A percentile compares a stretch with the other conserved stretches of the same genome.
Evolutionary conservation across 2,797 vertebrate genomes (phyloP).

Genomic region (Synaphobranchus kaupii): DNA sequence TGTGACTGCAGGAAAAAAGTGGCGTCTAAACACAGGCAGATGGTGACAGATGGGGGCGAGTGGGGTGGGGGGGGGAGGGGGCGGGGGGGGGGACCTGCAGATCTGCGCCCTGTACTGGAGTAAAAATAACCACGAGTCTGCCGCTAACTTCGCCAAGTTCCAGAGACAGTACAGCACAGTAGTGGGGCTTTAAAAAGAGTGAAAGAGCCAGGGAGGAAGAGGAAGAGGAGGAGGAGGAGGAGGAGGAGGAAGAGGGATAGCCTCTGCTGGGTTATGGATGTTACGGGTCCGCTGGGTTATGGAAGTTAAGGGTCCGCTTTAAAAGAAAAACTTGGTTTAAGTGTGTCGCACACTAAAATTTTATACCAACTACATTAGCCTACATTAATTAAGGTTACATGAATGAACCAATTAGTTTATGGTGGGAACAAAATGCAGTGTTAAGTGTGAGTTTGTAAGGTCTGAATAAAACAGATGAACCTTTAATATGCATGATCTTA

Average conservation of each 20-base stretch:
- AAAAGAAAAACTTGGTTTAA: too few species aligned
- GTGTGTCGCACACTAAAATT: too few species aligned
- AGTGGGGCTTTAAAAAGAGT: slow-evolving; percentile 70
- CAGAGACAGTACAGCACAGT: slow-evolving; percentile 85
- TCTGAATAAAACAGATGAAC: not conserved
- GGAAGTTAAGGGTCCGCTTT: too few species aligned
- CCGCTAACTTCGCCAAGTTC: slow-evolving; percentile 82
- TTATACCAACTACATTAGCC: too few species aligned
- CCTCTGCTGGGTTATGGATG: slow-evolving; percentile 48
- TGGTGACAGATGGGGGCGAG: slow-evolving; percentile 99
- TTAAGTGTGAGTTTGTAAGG: too few species aligned
- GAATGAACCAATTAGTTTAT: too few species aligned
- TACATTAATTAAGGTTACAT: too few species aligned
- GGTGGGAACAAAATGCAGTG: too few species aligned
- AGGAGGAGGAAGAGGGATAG: slow-evolving; percentile 59
- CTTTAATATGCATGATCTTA: too few species aligned
- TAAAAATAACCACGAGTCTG: slow-evolving; percentile 96
- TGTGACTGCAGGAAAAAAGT: slow-evolving; percentile 96
- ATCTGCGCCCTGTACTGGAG: slow-evolving; percentile 93
- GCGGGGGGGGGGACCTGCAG: slow-evolving; percentile 96
- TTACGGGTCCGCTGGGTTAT: not conserved
- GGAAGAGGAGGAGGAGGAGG: slow-evolving; percentile 58
- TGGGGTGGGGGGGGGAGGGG: slow-evolving; percentile 91
- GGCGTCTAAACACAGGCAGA: slow-evolving; percentile 98
- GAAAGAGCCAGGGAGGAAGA: not conserved